phyloP scores from a whole-genome alignment of 2,113 vertebrate genomes.

The Hippocampus comes region DNA sequence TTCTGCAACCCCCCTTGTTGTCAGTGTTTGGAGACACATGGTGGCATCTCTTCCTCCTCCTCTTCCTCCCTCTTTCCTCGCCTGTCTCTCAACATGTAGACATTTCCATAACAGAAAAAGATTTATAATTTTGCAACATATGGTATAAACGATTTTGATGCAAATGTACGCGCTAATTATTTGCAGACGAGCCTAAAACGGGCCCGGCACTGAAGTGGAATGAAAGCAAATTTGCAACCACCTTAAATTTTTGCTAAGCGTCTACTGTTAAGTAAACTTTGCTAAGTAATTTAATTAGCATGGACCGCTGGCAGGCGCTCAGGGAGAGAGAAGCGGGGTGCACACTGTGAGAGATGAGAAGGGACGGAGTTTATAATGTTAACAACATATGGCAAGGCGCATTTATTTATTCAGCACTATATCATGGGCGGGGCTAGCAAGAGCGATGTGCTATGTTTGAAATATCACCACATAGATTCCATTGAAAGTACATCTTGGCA shows the following conservation, averaged over 20 bases:
- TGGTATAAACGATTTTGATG: constrained; percentile 88
- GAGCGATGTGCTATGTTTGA: constrained; percentile 20
- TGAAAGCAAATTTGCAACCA: constrained; percentile 89
- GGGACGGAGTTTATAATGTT: constrained; percentile 22
- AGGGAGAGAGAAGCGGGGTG: constrained; percentile 24
- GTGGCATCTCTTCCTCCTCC: constrained; percentile 46
- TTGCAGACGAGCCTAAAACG: constrained; percentile 84
- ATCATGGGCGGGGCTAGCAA: background rate
- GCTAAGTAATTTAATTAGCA: constrained; percentile 83
- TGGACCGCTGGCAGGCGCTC: constrained; percentile 64
- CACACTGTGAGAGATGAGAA: constrained; percentile 41
- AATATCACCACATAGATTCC: constrained; percentile 27
- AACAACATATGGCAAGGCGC: constrained; percentile 16
- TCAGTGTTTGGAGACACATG: constrained; percentile 68
- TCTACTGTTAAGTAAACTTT: constrained; percentile 85
- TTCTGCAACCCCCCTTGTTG: constrained; percentile 57
- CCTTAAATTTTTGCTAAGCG: constrained; percentile 80
- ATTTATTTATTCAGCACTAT: constrained; percentile 2
- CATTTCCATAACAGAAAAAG: constrained; percentile 77
- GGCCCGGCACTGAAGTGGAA: constrained; percentile 79
- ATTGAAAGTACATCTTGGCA: constrained; percentile 1
- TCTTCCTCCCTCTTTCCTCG: constrained; percentile 35
- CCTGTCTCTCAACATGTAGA: constrained; percentile 68
- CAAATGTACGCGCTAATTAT: constrained; percentile 90
- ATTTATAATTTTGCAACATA: constrained; percentile 83